phyloP scores from a whole-genome alignment of 2,888 invertebrate genomes.

The Zaprionus lineosus region DNA sequence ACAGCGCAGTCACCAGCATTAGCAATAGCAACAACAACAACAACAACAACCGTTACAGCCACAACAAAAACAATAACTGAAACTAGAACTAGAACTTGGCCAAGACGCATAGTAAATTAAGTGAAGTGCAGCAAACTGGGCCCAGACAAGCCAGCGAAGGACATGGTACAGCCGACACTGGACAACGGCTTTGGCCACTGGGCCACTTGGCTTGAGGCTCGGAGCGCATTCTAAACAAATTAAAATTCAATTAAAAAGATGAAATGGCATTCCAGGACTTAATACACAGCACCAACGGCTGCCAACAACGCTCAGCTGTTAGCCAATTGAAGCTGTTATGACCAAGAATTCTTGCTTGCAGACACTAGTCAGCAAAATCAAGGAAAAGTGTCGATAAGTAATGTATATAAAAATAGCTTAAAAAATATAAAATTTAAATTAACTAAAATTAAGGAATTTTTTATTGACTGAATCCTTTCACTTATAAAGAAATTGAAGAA shows the following conservation, averaged over 20 bases:
- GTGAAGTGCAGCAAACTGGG: slow-evolving; percentile 43
- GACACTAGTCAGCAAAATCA: slow-evolving; percentile 20
- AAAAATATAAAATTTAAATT: no score
- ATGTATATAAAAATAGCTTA: no score
- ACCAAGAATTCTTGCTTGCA: neutral
- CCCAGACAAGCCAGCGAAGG: slow-evolving; percentile 18
- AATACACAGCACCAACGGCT: slow-evolving; percentile 30
- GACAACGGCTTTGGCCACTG: slow-evolving; percentile 43
- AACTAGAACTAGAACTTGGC: slow-evolving; percentile 36
- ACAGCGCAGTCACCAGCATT: slow-evolving; percentile 4
- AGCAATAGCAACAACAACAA: slow-evolving; percentile 13
- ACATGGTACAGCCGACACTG: neutral
- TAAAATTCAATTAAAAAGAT: slow-evolving; percentile 82
- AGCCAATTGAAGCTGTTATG: no score
- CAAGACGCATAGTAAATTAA: slow-evolving; percentile 51
- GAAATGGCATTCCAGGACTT: slow-evolving; percentile 79
- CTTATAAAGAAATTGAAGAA: no score
- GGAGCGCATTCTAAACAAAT: slow-evolving; percentile 81
- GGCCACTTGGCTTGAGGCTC: slow-evolving; percentile 53
- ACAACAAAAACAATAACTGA: slow-evolving; percentile 18
- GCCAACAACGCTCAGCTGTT: slow-evolving; percentile 10
- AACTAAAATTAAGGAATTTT: no score
- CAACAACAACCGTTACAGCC: slow-evolving; percentile 6
- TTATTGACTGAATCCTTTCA: no score
- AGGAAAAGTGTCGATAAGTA: no score